Percentiles rank a stretch among this genome's conserved stretches.
Evolutionary conservation across 2,888 invertebrate species (phyloP).

Genomic region (Danaus chrysippus): DNA sequence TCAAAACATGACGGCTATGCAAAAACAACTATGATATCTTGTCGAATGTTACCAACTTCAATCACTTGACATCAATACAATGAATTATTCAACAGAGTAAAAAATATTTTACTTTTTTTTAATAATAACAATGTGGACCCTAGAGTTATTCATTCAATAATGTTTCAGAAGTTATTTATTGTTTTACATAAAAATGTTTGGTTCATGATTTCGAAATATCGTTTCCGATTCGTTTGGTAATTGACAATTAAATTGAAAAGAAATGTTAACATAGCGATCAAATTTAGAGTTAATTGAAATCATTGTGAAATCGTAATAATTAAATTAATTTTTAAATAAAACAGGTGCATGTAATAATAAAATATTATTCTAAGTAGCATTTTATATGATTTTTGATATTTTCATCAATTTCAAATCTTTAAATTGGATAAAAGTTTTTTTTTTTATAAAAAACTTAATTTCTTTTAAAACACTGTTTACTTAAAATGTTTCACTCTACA

Average conservation of each 20-base stretch:
- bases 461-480: no score
- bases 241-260: not conserved
- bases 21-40: slow-evolving; percentile 55
- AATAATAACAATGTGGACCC: not conserved
- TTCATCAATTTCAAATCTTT: no score
- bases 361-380: not conserved
- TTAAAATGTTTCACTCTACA: no score
- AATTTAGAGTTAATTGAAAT: slow-evolving; percentile 17
- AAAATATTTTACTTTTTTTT: slow-evolving; percentile 35
- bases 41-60: slow-evolving; percentile 22
- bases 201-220: slow-evolving; percentile 1
- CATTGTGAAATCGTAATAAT: slow-evolving; percentile 22
- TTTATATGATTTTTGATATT: no score
- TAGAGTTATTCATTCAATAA: slow-evolving; percentile 2
- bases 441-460: no score
- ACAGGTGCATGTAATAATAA: slow-evolving; percentile 11
- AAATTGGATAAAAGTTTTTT: no score
- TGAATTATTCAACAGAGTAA: slow-evolving; percentile 61
- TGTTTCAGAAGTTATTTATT: slow-evolving; percentile 7
- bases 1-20: slow-evolving; percentile 54
- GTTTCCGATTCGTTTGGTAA: not conserved
- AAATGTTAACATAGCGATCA: slow-evolving; percentile 13
- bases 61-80: slow-evolving; percentile 19
- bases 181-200: not conserved
- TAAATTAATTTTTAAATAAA: slow-evolving; percentile 20